phyloP scores from a whole-genome alignment of 1,140 invertebrate genomes.

The Lepidurus couesii region DNA sequence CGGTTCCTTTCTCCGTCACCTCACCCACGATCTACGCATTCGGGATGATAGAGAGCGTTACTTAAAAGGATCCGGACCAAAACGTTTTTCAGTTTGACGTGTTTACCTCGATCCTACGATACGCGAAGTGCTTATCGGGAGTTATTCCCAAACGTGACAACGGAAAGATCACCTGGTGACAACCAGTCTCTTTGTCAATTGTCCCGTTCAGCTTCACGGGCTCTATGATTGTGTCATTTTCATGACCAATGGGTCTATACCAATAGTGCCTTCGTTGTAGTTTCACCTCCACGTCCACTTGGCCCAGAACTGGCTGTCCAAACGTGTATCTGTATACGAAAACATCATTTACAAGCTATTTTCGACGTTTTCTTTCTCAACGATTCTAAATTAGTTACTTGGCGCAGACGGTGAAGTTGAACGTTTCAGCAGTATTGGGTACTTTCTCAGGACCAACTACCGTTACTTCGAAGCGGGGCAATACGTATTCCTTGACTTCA shows the following conservation, averaged over 20 bases:
- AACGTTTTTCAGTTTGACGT: neutral
- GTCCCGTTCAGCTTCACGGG: neutral
- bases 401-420: neutral
- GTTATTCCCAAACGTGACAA: neutral
- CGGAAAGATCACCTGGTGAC: neutral
- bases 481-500: conserved; percentile 56
- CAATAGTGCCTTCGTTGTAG: neutral
- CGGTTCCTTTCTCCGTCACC: conserved; percentile 58
- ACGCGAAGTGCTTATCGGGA: neutral
- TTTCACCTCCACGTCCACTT: conserved; percentile 30
- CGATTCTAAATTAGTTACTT: neutral
- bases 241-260: neutral
- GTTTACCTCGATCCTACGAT: neutral
- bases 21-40: neutral
- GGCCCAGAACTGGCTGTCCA: conserved; percentile 39
- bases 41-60: neutral
- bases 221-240: neutral
- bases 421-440: conserved; percentile 43
- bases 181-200: neutral
- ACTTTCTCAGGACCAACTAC: conserved; percentile 56
- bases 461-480: conserved; percentile 61
- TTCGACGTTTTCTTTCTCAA: neutral
- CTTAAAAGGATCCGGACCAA: neutral
- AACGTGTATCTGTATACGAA: conserved; percentile 37
- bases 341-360: neutral